Base-by-base conservation (phyloP, 2,888 invertebrate species). In the Heliconius cydno region DNA sequence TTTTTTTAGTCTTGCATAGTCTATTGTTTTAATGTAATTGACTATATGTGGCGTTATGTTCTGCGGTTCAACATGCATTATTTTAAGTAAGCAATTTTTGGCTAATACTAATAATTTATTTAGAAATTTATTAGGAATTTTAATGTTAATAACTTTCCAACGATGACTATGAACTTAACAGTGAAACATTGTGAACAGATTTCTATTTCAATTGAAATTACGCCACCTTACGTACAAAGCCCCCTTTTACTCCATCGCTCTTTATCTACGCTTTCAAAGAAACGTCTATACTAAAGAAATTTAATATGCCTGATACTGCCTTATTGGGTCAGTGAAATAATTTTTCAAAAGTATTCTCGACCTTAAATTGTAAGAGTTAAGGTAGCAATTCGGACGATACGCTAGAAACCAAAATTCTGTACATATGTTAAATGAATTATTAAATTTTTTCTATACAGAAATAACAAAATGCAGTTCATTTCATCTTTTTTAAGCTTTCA, bases 211-310 rank as follows among this genome's bases (percentile, higher is more conserved):
- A 72, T 80, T 68, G n/a, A 78, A 79, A 77, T 81, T 78, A 78
- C 77, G 41, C 68, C 68, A 72, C 60, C 38, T 76, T 34, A 79
- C n/a, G 78, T 76, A 76, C 79, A 73, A 65, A 76, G 67, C 79
- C 30, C 76, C 66, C 76, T 79, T 78, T 75, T 76, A 63, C 65
- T 75, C 41, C 57, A 74, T 68, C 71, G 80, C 72, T 65, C 52
- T 80, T 79, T 80, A 80, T 82, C 81, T 81, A 67, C 75, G 52
- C 67, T 67, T 70, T 80, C 81, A 82, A 82, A 80, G 82, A 65
- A 80, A 80, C 78, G 65, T 79, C 67, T 79, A 77, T 67, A 71
- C 75, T 38, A 75, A 82, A 76, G 78, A 82, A 78, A 82, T 82
- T 80, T 82, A 82, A 82, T 79, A 82, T 76, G 80, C 73, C 77